These are phyloP conservation scores for Huso huso DNA, from an alignment of 2,797 vertebrate species.

Conservation along the genomic window DNA sequence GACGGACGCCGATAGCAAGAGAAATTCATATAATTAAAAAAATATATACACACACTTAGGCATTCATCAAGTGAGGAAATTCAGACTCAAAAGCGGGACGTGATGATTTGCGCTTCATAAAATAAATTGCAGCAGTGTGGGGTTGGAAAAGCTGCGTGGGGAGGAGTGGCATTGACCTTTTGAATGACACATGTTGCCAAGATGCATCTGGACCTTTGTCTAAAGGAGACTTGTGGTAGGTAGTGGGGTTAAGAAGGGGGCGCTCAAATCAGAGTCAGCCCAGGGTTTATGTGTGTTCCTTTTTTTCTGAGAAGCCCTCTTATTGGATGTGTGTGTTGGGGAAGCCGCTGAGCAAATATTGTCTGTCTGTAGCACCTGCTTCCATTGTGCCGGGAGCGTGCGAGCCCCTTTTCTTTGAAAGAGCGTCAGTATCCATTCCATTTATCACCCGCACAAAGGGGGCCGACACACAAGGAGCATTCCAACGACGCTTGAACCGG, in stretches of 20 bases:
- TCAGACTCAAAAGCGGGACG: conserved; percentile 11
- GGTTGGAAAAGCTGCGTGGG: conserved; percentile 8
- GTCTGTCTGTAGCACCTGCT: conserved; percentile 63
- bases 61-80: conserved; percentile 26
- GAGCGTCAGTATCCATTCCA: conserved; percentile 50
- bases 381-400: conserved; percentile 39
- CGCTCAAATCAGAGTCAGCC: conserved; percentile 36
- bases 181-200: conserved; percentile 53
- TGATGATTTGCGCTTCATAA: conserved; percentile 4
- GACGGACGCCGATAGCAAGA: conserved; percentile 16
- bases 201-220: conserved; percentile 62
- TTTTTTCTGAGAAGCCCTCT: conserved; percentile 50
- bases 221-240: conserved; percentile 24
- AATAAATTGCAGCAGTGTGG: conserved; percentile 15
- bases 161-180: conserved; percentile 50
- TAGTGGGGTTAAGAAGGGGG: conserved; percentile 14
- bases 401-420: conserved; percentile 33
- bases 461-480: conserved; percentile 35
- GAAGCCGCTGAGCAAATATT: conserved; percentile 65
- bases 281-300: conserved; percentile 56
- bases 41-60: conserved; percentile 15
- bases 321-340: conserved; percentile 48
- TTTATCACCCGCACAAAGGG: conserved; percentile 60
- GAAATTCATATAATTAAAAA: conserved; percentile 20
- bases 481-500: conserved; percentile 38